These are phyloP conservation scores for Drosophila anomelani DNA, from an alignment of 2,888 invertebrate species.

Conservation along the genomic window DNA sequence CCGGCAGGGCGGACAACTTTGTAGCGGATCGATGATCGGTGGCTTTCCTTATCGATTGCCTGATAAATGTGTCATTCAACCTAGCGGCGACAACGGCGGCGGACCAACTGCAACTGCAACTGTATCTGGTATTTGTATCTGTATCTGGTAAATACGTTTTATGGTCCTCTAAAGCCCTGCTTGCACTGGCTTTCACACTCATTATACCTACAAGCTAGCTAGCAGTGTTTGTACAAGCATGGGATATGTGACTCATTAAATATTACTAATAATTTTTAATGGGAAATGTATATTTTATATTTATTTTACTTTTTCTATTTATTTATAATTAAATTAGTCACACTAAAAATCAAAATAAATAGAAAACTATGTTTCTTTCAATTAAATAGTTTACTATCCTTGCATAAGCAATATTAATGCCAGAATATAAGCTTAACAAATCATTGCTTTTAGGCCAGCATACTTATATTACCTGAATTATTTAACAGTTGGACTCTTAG, in stretches of 20 bases:
- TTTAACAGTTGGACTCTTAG: neutral
- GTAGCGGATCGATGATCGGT: constrained; percentile 45
- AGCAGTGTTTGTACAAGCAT: constrained; percentile 60
- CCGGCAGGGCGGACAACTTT: constrained; percentile 62
- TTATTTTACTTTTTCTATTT: neutral
- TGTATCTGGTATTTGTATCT: constrained; percentile 42
- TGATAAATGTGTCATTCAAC: constrained; percentile 69
- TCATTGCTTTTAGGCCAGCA: neutral
- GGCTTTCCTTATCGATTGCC: constrained; percentile 68
- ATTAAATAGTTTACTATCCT: neutral
- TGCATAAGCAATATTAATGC: neutral
- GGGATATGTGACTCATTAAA: constrained; percentile 1
- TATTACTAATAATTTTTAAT: neutral
- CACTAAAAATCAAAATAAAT: neutral
- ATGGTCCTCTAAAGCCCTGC: constrained; percentile 66
- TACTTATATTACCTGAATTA: neutral
- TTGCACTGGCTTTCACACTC: constrained; percentile 41
- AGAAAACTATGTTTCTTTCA: neutral
- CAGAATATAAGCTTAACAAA: neutral
- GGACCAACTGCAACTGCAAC: constrained; percentile 19
- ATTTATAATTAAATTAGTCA: too few species aligned
- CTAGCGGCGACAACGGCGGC: neutral
- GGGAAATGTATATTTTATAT: neutral
- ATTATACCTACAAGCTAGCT: neutral
- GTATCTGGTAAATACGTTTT: constrained; percentile 65